Percentiles rank a stretch among this genome's conserved stretches.
Conservation (phyloP, 2,888 invertebrate species). For the Ceramica pisi region DNA sequence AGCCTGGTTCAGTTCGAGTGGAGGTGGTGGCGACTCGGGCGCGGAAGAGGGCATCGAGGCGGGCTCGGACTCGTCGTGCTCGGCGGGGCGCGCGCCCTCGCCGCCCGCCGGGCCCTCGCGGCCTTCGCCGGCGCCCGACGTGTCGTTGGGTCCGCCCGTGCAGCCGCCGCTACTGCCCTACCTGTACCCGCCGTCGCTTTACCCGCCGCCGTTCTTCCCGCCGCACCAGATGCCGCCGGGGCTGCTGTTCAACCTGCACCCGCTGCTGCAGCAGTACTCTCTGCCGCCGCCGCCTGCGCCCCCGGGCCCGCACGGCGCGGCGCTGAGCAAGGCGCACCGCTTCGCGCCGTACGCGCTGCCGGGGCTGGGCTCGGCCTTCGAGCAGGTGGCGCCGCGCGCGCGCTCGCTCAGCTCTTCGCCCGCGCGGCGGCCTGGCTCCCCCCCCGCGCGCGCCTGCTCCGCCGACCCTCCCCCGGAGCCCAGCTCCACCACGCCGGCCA, state of each 20-base stretch:
- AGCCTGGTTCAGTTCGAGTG: conserved; percentile 93
- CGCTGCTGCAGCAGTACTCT: conserved; percentile 97
- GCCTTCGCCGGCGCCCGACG: conserved; percentile 96
- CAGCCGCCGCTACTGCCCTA: conserved; percentile 98
- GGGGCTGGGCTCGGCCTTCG: conserved; percentile 95
- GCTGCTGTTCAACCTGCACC: conserved; percentile 96
- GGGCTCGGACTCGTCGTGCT: conserved; percentile 94
- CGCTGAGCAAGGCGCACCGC: conserved; percentile 93
- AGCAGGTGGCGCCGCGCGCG: conserved; percentile 95
- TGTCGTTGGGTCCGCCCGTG: conserved; percentile 97
- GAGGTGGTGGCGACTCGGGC: conserved; percentile 90
- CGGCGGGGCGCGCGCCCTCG: conserved; percentile 91
- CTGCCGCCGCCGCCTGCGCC: conserved; percentile 92
- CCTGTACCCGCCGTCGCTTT: conserved; percentile 97
- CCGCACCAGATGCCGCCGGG: conserved; percentile 95
- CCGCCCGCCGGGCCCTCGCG: conserved; percentile 91
- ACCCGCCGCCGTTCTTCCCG: conserved; percentile 94
- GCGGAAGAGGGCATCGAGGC: conserved; percentile 92
- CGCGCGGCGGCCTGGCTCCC: conserved; percentile 84
- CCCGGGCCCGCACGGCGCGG: conserved; percentile 91
- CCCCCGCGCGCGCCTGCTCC: conserved; percentile 89
- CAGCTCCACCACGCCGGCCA: conserved; percentile 89
- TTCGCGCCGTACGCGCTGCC: conserved; percentile 97
- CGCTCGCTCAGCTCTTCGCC: conserved; percentile 92
- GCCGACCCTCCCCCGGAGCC: conserved; percentile 89